Percentiles rank a stretch among this genome's conserved stretches.
Evolutionary conservation across 2,888 invertebrate species (phyloP).

Genomic region (Apodemia hepburni): DNA sequence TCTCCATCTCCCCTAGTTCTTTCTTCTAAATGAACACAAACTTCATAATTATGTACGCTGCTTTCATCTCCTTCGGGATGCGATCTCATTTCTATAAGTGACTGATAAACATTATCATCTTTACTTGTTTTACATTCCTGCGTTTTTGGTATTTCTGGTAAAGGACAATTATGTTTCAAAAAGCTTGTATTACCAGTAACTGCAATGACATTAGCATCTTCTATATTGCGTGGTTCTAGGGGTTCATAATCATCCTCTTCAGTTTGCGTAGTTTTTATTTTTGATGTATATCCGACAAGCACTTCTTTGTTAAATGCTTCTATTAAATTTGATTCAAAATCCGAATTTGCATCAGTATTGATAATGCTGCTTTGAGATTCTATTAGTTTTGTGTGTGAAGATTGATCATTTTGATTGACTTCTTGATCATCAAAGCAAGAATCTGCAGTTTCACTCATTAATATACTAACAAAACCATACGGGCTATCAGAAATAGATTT

Average conservation of each 20-base stretch:
- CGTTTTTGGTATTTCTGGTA: conserved; percentile 70
- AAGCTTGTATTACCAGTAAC: conserved; percentile 50
- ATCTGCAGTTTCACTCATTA: conserved; percentile 45
- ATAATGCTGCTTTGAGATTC: conserved; percentile 44
- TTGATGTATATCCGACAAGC: conserved; percentile 55
- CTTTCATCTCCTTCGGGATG: conserved; percentile 72
- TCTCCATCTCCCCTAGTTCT: conserved; percentile 69
- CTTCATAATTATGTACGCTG: conserved; percentile 77
- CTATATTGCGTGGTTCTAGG: conserved; percentile 57
- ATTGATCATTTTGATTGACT: conserved; percentile 32
- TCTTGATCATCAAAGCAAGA: conserved; percentile 40
- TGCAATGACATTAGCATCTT: conserved; percentile 57
- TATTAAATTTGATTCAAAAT: conserved; percentile 68
- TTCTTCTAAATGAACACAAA: conserved; percentile 65
- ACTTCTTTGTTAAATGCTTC: conserved; percentile 71
- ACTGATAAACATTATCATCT: conserved; percentile 69
- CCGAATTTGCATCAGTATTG: conserved; percentile 46
- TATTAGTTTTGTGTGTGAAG: conserved; percentile 43
- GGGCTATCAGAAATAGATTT: conserved; percentile 54
- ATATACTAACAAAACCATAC: conserved; percentile 55
- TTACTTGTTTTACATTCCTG: conserved; percentile 32
- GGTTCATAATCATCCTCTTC: conserved; percentile 71
- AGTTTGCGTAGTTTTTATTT: conserved; percentile 44
- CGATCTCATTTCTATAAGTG: conserved; percentile 67
- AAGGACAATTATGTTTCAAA: conserved; percentile 70